Conservation (phyloP, 2,888 invertebrate species). For the Agonopterix arenella region DNA sequence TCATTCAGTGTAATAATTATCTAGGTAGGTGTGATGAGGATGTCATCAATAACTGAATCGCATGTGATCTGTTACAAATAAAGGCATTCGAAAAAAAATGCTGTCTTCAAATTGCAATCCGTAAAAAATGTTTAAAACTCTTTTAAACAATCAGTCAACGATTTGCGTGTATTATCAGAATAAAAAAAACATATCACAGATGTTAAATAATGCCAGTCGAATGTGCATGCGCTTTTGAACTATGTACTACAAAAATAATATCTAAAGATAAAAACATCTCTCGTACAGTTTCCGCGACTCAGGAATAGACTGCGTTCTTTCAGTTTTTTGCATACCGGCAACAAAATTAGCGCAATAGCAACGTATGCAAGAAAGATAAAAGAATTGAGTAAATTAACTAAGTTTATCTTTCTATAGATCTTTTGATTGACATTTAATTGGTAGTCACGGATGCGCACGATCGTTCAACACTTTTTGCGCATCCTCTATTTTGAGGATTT, state of each 20-base stretch:
- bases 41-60: too few species aligned
- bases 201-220: background rate
- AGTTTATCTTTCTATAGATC: background rate
- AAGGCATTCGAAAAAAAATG: background rate
- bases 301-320: slow-evolving; percentile 13
- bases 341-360: too few species aligned
- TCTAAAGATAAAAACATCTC: slow-evolving; percentile 6
- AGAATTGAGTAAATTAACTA: too few species aligned
- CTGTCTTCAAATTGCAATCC: background rate
- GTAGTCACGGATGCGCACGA: slow-evolving; percentile 32
- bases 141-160: background rate
- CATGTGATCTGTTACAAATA: too few species aligned
- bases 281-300: slow-evolving; percentile 24
- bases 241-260: slow-evolving; percentile 15
- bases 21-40: too few species aligned
- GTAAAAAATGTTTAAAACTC: background rate
- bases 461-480: slow-evolving; percentile 8
- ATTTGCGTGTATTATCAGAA: background rate
- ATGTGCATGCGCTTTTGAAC: background rate
- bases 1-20: too few species aligned
- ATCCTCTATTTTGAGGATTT: slow-evolving; percentile 12
- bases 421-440: slow-evolving; percentile 19
- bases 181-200: too few species aligned
- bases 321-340: background rate
- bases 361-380: too few species aligned